Evolutionary conservation across 2,888 invertebrate genomes (phyloP).

Genomic region (Aplocera efformata): DNA sequence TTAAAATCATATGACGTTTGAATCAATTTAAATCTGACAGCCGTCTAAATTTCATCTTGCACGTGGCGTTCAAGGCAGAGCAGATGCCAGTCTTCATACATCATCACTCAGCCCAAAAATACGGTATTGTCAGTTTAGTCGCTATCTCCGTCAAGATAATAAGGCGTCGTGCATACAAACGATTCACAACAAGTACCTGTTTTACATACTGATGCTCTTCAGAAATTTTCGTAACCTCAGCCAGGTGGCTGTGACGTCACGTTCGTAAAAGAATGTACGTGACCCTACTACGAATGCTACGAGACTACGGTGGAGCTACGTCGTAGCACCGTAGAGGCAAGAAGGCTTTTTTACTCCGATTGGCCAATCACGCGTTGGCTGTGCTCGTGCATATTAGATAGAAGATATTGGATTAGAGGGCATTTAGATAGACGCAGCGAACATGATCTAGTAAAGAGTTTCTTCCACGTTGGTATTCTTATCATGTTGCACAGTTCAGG

Average conservation of each 20-base stretch:
- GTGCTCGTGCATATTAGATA: conserved; percentile 17
- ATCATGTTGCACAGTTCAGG: conserved; percentile 7
- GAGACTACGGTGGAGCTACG: conserved; percentile 33
- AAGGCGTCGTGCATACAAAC: conserved; percentile 25
- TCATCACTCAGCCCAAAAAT: conserved; percentile 2
- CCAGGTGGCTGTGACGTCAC: conserved; percentile 36
- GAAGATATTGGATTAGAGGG: no score
- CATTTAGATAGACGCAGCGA: no score
- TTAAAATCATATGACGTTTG: no score
- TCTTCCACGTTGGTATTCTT: no score
- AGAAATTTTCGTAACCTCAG: conserved; percentile 34
- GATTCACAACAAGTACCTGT: conserved; percentile 31
- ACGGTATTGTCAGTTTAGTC: conserved; percentile 1
- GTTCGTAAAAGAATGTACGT: conserved; percentile 50
- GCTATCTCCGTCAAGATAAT: conserved; percentile 28
- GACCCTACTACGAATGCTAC: conserved; percentile 48
- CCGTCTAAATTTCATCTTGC: not conserved
- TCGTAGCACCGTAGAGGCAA: conserved; percentile 34
- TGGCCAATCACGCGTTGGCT: conserved; percentile 24
- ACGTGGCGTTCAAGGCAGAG: not conserved
- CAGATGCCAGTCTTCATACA: not conserved
- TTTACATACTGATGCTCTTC: conserved; percentile 46
- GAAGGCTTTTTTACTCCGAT: conserved; percentile 16
- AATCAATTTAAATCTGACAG: not conserved
- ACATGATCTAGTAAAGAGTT: no score